phyloP scores from a whole-genome alignment of 1,140 invertebrate species.

The Pogonomyrmex californicus region DNA sequence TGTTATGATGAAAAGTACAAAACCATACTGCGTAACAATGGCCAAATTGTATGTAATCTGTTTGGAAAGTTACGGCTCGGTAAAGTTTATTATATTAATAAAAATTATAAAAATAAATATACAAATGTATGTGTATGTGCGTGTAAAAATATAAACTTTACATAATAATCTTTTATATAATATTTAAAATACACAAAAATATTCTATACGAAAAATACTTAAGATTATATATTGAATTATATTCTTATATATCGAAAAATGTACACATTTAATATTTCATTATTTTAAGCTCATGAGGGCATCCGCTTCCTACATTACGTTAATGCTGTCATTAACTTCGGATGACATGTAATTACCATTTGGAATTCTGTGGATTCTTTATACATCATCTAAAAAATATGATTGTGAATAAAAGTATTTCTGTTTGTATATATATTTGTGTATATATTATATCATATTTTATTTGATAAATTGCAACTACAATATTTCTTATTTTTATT shows the following conservation, averaged over 20 bases:
- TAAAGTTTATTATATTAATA: background rate
- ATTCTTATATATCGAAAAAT: background rate
- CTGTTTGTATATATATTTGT: background rate
- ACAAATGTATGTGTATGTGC: background rate
- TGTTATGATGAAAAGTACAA: constrained; percentile 23
- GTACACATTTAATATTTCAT: constrained; percentile 13
- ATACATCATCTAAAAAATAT: background rate
- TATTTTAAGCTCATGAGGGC: constrained; percentile 41
- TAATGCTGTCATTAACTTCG: constrained; percentile 39
- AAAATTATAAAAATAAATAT: background rate
- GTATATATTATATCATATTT: too few species aligned
- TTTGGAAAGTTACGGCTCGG: constrained; percentile 21
- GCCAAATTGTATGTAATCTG: constrained; percentile 35
- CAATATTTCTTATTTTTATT: too few species aligned
- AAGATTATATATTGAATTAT: background rate
- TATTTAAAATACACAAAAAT: background rate
- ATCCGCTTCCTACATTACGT: constrained; percentile 24
- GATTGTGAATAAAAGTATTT: constrained; percentile 23
- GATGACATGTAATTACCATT: background rate
- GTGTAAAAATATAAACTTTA: background rate
- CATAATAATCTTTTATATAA: background rate
- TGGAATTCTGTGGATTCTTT: background rate
- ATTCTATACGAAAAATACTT: background rate
- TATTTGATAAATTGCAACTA: too few species aligned
- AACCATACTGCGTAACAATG: background rate